A percentile compares a stretch with the other conserved stretches of the same genome.
These are phyloP conservation scores for Aphrophora alni DNA, from an alignment of 2,888 invertebrate species.

Conservation along the genomic window DNA sequence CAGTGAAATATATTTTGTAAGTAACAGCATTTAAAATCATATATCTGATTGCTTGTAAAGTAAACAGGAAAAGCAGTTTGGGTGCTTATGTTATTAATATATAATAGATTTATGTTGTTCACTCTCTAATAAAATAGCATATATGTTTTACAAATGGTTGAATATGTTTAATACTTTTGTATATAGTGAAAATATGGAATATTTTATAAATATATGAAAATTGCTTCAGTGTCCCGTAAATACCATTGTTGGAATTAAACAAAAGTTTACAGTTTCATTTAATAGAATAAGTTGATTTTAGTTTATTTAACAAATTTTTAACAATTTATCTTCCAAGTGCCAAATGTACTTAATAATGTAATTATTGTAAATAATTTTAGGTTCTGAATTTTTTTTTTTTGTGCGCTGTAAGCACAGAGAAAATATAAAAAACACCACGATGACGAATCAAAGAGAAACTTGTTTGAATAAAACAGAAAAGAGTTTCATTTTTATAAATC, in stretches of 20 bases:
- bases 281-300: no score
- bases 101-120: neutral
- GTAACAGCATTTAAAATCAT: neutral
- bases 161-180: neutral
- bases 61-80: neutral
- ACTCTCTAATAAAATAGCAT: neutral
- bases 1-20: conserved; percentile 37
- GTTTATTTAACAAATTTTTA: neutral
- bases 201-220: neutral
- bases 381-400: neutral
- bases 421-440: neutral
- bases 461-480: neutral
- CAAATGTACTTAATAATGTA: neutral
- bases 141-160: neutral
- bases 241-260: neutral
- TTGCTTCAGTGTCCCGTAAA: neutral
- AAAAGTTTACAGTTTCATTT: no score
- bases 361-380: neutral
- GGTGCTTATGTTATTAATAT: neutral
- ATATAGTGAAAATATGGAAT: neutral
- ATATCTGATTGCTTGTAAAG: neutral
- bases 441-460: neutral
- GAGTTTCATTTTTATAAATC: neutral
- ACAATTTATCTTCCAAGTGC: neutral
- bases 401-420: no score